Evolutionary conservation across 2,888 invertebrate genomes (phyloP), one percentile per base, ranked within the genome.

Genomic region (Phytoseiulus persimilis): DNA sequence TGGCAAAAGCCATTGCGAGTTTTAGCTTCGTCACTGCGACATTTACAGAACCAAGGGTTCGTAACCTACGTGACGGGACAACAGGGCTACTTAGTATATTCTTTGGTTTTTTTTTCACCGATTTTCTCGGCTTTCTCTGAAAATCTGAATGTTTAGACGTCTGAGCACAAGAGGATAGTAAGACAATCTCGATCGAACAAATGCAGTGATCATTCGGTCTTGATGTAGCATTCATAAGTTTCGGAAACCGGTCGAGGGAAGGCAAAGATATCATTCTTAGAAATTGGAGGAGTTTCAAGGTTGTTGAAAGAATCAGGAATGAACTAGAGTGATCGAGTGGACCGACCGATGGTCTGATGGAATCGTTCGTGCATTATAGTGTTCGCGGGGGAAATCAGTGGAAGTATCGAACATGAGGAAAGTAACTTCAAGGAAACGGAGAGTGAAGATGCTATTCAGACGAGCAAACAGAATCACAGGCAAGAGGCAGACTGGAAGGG

Each of bases 1-100:
- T 87, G 87, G 87, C 87, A 87, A 32, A 87, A 87, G 33, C 87
- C 87, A n/a, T 87, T 87, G 87, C 87, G 32, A 45, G 39, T 87
- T 33, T 87, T 87, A 5, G 31, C 87, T n/a, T 31, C 87, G 33
- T 87, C 87, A 87, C 32, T 87, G 28, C 14, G 33, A 32, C 87
- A 87, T 33, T 87, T 87, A 45, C 87, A 87, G 33, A 87, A 87
- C 87, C 87, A 87, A 33, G 87, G 87, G 45, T 32, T 87, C 28
- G 32, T 45, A 33, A 87, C 87, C 87, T 87, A 45, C 87, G 23
- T 23, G 31, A 33, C 87, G 65, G 65, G 65, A 65, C 18, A 65
- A 65, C 23, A 28, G 65, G 65, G 65, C 65, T 65, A 65, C 65
- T 65, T 65, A 65, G 65, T 11, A 65, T 14, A 65, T 65, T 23